A percentile compares a stretch with the other conserved stretches of the same genome.
These are phyloP conservation scores for Barypeithes pellucidus DNA, from an alignment of 2,888 invertebrate genomes.

Conservation along the genomic window DNA sequence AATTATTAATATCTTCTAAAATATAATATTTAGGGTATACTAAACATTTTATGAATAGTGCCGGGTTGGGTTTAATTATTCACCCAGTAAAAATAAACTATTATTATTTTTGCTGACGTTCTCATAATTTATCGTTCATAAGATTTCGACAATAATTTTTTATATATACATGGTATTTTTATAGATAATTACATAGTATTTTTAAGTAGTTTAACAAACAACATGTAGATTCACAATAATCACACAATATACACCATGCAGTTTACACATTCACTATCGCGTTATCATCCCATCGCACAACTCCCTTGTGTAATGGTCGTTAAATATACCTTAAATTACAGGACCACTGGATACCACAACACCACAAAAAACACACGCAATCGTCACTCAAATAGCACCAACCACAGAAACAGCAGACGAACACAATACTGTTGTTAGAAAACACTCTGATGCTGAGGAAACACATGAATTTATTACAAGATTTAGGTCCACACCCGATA, in stretches of 20 bases:
- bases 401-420: conserved; percentile 66
- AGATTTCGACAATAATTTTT: no score
- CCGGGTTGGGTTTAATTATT: no score
- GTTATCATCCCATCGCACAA: conserved; percentile 41
- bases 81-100: no score
- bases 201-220: conserved; percentile 30
- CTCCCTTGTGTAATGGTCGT: conserved; percentile 28
- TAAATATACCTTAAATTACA: conserved; percentile 63
- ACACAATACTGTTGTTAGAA: conserved; percentile 65
- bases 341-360: conserved; percentile 68
- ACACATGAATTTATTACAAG: conserved; percentile 77
- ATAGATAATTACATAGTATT: conserved; percentile 11
- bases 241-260: conserved; percentile 41
- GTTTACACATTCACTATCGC: conserved; percentile 45
- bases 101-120: no score
- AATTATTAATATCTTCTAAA: no score
- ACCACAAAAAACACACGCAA: conserved; percentile 68
- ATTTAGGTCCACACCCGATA: conserved; percentile 73
- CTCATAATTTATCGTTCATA: no score
- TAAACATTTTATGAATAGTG: no score
- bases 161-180: no score
- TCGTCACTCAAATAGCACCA: conserved; percentile 65
- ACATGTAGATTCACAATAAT: conserved; percentile 22
- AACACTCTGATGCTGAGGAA: conserved; percentile 70
- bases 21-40: no score